Percentiles rank a stretch among this genome's conserved stretches.
Conservation (phyloP, 2,888 invertebrate genomes). For the Nomada fucata region DNA sequence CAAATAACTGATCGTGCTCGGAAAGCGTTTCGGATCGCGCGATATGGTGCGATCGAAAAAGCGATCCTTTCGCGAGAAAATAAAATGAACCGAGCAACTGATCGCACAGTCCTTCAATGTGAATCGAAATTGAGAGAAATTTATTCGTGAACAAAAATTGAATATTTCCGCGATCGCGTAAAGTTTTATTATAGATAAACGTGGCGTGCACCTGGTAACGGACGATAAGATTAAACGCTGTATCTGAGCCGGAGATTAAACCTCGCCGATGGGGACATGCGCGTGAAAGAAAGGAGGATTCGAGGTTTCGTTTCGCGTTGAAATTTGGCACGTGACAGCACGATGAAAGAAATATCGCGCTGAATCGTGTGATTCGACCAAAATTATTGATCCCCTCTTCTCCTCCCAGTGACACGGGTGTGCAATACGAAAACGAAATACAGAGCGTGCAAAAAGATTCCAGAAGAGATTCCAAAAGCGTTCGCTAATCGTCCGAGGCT, state of each 20-base stretch:
- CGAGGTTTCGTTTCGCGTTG: neutral
- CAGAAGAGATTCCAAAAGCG: conserved; percentile 8
- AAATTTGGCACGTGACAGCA: neutral
- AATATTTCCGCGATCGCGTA: neutral
- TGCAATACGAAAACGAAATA: neutral
- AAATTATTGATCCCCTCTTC: neutral
- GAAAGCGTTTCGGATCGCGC: too few relatives aligned
- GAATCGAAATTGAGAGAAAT: too few relatives aligned
- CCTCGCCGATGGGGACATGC: neutral
- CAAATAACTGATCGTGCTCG: neutral
- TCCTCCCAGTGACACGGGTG: too few relatives aligned
- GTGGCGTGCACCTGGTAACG: neutral
- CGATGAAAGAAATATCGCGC: neutral
- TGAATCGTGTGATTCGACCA: neutral
- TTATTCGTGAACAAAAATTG: neutral
- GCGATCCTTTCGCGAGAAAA: too few relatives aligned
- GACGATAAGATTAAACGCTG: conserved; percentile 21
- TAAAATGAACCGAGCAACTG: too few relatives aligned
- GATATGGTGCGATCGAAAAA: too few relatives aligned
- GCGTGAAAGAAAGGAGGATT: neutral
- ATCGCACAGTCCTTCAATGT: too few relatives aligned
- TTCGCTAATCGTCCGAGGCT: neutral
- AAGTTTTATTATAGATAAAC: neutral
- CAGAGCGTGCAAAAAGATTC: neutral
- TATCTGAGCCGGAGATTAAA: neutral